phyloP scores from a whole-genome alignment of 2,113 vertebrate species.

The Sclerurus mexicanus region DNA sequence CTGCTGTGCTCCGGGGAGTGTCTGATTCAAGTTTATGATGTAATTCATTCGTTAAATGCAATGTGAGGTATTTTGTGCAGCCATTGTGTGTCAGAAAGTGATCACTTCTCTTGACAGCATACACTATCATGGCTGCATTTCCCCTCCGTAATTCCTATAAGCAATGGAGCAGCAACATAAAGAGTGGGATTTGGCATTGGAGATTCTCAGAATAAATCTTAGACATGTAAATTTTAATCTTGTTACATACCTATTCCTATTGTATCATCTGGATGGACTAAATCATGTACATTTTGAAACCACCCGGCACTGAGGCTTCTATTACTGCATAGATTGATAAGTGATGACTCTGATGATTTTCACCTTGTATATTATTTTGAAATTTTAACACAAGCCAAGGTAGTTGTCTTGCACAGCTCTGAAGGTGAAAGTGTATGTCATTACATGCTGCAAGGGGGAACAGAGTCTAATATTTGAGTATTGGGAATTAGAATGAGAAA shows the following conservation, averaged over 20 bases:
- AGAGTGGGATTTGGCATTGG: not conserved
- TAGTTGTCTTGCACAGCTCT: not conserved
- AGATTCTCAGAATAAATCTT: not conserved
- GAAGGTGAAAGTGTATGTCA: not conserved
- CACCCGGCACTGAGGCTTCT: not conserved
- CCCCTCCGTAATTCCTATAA: not conserved
- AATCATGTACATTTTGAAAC: not conserved
- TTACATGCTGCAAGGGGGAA: not conserved
- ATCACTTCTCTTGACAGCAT: not conserved
- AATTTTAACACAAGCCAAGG: not conserved
- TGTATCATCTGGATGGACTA: not conserved
- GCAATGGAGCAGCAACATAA: not conserved
- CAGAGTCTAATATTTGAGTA: not conserved
- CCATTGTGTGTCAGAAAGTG: not conserved
- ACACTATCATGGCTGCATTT: not conserved
- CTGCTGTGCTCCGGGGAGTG: rapidly evolving
- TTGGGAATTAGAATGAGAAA: not conserved
- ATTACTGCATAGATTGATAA: not conserved
- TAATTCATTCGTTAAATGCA: not conserved
- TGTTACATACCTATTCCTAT: not conserved
- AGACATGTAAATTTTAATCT: not conserved
- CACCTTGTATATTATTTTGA: not conserved
- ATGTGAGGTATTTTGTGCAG: not conserved
- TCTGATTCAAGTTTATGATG: not conserved
- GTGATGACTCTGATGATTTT: not conserved